Conservation (phyloP, 2,113 vertebrate species). For the Halcyon senegalensis region DNA sequence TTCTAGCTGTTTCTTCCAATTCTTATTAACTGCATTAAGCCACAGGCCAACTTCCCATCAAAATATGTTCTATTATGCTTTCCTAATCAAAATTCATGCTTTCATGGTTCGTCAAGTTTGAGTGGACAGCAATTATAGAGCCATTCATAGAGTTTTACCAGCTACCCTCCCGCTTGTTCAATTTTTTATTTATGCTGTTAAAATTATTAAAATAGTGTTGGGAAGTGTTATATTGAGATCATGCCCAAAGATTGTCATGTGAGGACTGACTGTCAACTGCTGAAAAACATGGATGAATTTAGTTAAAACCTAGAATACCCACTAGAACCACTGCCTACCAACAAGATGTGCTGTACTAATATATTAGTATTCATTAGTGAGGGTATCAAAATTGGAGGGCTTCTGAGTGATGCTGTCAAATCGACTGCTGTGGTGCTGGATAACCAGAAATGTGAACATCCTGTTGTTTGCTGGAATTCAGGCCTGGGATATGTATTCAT, state of each 20-base stretch:
- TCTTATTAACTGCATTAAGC: conserved; percentile 9
- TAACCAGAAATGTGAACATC: neutral
- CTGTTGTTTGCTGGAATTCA: neutral
- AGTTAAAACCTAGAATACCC: neutral
- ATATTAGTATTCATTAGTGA: neutral
- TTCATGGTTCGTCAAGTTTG: neutral
- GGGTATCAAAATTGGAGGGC: neutral
- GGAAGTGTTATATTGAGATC: neutral
- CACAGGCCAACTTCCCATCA: neutral
- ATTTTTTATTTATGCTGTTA: neutral
- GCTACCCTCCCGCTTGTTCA: neutral
- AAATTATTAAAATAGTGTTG: neutral
- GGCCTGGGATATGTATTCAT: neutral
- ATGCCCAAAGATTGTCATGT: neutral
- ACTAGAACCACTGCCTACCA: neutral
- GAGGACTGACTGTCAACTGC: neutral
- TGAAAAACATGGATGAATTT: neutral
- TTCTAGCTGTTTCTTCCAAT: neutral
- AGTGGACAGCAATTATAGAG: neutral
- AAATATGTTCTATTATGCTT: neutral
- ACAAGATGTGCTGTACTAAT: neutral
- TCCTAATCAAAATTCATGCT: neutral
- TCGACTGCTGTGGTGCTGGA: neutral
- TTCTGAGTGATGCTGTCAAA: neutral
- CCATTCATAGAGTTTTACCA: neutral